phyloP scores from a whole-genome alignment of 2,888 invertebrate species.

The Adelognathus sp. region DNA sequence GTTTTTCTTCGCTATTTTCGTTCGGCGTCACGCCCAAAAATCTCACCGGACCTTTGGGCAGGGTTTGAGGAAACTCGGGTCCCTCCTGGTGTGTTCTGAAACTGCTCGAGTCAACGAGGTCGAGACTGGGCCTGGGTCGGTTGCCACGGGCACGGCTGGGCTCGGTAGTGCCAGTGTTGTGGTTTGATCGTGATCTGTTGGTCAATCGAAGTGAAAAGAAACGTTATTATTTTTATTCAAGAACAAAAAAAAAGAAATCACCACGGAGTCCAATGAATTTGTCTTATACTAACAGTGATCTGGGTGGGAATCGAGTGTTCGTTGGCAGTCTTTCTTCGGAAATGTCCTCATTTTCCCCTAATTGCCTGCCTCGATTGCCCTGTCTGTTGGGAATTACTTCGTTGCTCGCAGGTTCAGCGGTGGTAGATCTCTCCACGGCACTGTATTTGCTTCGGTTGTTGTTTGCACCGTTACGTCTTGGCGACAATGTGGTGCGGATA shows the following conservation, averaged over 20 bases:
- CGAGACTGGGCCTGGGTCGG: slow-evolving; percentile 87
- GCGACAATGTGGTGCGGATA: slow-evolving; percentile 80
- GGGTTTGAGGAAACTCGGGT: slow-evolving; percentile 83
- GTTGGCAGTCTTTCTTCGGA: slow-evolving; percentile 86
- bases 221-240: not conserved
- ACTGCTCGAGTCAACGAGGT: slow-evolving; percentile 91
- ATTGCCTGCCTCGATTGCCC: slow-evolving; percentile 82
- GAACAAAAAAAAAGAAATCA: not conserved
- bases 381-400: slow-evolving; percentile 85
- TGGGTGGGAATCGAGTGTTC: slow-evolving; percentile 93
- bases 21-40: slow-evolving; percentile 85
- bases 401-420: slow-evolving; percentile 85
- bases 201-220: not conserved
- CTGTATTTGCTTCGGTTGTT: slow-evolving; percentile 84
- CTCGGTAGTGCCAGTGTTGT: slow-evolving; percentile 78
- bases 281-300: slow-evolving; percentile 65
- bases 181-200: slow-evolving; percentile 77
- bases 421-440: slow-evolving; percentile 83
- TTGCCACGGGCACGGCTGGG: slow-evolving; percentile 75
- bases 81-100: slow-evolving; percentile 87
- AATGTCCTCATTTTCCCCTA: slow-evolving; percentile 76
- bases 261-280: not conserved
- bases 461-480: slow-evolving; percentile 71
- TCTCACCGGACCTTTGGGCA: slow-evolving; percentile 83
- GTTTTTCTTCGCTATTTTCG: slow-evolving; percentile 80